Evolutionary conservation across 2,113 vertebrate genomes (phyloP).

Genomic region (Crypturellus undulatus): DNA sequence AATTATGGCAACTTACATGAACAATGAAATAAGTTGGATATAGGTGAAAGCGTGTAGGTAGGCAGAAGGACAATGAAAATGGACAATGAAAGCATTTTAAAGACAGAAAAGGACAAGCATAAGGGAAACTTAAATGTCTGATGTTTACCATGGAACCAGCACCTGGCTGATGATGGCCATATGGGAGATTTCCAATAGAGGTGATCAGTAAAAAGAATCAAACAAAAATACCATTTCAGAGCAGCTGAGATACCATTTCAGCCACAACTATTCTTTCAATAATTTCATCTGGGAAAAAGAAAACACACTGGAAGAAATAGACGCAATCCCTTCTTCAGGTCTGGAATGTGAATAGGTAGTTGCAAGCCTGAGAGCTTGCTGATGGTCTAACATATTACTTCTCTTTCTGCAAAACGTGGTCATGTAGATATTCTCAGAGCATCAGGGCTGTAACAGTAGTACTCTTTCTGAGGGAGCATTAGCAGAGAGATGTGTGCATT

Average conservation of each 20-base stretch:
- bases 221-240: neutral
- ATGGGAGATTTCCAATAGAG: neutral
- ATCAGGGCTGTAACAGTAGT: neutral
- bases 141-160: neutral
- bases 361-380: neutral
- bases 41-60: neutral
- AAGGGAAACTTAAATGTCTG: neutral
- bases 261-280: neutral
- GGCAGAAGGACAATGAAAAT: neutral
- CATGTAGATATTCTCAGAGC: neutral
- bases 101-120: neutral
- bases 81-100: neutral
- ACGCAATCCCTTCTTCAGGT: neutral
- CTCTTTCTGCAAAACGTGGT: neutral
- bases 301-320: neutral
- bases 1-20: neutral
- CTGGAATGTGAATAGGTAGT: neutral
- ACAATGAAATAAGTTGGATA: neutral
- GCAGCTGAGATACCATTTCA: neutral
- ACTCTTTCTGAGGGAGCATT: neutral
- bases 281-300: neutral
- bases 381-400: neutral
- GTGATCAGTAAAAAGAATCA: neutral
- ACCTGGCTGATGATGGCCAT: neutral
- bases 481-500: neutral